Percentiles rank a stretch among this genome's conserved stretches.
Evolutionary conservation across 2,797 vertebrate genomes (phyloP).

Genomic region (Muscicapa striata): DNA sequence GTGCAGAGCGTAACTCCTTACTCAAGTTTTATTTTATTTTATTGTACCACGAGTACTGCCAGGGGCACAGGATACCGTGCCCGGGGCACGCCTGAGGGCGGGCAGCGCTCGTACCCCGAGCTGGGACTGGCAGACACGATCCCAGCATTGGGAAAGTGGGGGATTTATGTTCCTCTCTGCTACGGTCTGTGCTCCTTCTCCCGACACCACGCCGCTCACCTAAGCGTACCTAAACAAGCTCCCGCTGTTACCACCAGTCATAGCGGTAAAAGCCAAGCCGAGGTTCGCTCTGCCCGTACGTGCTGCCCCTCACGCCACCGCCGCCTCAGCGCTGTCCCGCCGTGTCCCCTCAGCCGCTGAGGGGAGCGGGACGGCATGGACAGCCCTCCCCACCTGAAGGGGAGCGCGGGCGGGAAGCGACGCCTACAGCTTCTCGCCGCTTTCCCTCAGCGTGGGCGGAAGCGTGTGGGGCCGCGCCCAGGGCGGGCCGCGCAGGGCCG

Average conservation of each 20-base stretch:
- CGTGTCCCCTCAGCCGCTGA: background rate
- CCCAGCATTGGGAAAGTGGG: fast-evolving
- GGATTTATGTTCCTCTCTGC: too few species aligned
- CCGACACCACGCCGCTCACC: background rate
- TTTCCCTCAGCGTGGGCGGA: background rate
- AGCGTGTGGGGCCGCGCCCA: background rate
- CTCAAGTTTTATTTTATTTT: background rate
- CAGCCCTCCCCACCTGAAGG: too few species aligned
- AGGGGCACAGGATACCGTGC: fast-evolving
- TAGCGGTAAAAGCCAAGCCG: background rate
- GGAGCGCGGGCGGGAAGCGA: background rate
- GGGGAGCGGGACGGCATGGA: too few species aligned
- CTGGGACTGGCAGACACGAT: background rate
- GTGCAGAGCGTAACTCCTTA: fast-evolving
- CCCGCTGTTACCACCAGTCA: background rate
- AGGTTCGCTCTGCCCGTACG: background rate
- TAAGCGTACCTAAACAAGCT: background rate
- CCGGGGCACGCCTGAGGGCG: background rate
- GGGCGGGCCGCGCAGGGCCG: background rate
- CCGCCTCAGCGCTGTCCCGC: background rate
- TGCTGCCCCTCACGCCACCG: background rate
- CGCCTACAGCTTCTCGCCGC: fast-evolving
- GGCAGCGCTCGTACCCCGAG: fast-evolving
- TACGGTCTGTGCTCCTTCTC: background rate
- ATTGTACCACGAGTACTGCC: fast-evolving